These are phyloP conservation scores for Salvelinus sp. DNA, from an alignment of 2,113 vertebrate species.

Conservation along the genomic window DNA sequence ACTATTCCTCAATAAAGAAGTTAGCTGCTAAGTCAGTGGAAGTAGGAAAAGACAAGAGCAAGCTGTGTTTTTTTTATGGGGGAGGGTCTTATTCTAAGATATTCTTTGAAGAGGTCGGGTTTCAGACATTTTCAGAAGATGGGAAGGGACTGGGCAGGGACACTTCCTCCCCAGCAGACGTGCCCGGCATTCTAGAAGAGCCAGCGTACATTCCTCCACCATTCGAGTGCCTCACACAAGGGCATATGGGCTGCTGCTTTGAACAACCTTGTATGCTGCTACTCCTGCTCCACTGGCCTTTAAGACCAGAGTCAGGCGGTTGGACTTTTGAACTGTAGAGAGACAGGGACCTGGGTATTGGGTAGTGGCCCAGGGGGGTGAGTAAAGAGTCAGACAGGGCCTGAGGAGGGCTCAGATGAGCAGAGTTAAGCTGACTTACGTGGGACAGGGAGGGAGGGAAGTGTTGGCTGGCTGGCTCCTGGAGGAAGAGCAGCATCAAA, in stretches of 20 bases:
- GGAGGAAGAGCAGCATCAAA: constrained; percentile 12
- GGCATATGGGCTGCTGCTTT: constrained; percentile 19
- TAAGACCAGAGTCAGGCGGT: too few relatives aligned
- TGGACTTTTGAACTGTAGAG: too few relatives aligned
- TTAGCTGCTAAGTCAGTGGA: too few relatives aligned
- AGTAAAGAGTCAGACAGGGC: not conserved
- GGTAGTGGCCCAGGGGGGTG: not conserved
- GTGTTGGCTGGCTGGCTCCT: not conserved
- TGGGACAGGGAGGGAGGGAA: constrained; percentile 36
- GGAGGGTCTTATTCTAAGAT: too few relatives aligned
- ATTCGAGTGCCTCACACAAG: constrained; percentile 9
- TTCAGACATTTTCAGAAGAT: too few relatives aligned
- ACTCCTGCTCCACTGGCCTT: too few relatives aligned
- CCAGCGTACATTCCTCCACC: constrained; percentile 64
- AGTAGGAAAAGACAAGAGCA: too few relatives aligned
- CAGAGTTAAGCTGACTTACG: constrained; percentile 69
- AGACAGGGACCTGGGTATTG: not conserved
- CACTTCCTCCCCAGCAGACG: constrained; percentile 54
- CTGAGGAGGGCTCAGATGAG: constrained; percentile 60
- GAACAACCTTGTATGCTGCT: too few relatives aligned
- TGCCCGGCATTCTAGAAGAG: constrained; percentile 70
- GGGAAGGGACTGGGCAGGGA: too few relatives aligned
- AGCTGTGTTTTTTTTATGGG: too few relatives aligned
- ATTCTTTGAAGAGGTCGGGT: too few relatives aligned
- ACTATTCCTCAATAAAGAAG: too few relatives aligned